Percentiles rank a stretch among this genome's conserved stretches.
These are phyloP conservation scores for Heliothis subflexa DNA, from an alignment of 1,140 invertebrate species.

Conservation along the genomic window DNA sequence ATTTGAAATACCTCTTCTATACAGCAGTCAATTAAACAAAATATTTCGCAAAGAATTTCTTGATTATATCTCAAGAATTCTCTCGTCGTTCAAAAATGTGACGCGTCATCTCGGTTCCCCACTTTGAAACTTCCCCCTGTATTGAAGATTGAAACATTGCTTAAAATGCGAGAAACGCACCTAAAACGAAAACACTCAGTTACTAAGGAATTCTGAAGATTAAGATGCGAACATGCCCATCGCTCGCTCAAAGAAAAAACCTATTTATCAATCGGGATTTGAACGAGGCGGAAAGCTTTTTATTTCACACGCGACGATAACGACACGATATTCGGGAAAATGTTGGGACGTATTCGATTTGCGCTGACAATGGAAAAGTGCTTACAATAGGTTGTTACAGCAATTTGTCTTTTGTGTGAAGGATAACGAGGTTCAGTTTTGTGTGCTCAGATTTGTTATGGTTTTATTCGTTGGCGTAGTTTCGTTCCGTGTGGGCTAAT, in stretches of 20 bases:
- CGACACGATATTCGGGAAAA: constrained; percentile 22
- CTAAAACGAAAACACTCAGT: constrained; percentile 14
- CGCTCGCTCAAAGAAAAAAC: constrained; percentile 43
- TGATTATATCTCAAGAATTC: background rate
- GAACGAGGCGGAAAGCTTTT: constrained; percentile 18
- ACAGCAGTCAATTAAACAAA: constrained; percentile 1
- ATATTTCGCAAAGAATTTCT: background rate
- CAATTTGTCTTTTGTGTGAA: constrained; percentile 9
- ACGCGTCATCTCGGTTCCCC: background rate
- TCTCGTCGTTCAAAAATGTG: background rate
- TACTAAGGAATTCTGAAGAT: constrained; percentile 33
- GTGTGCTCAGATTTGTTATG: background rate
- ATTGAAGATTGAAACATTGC: background rate
- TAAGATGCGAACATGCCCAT: constrained; percentile 38
- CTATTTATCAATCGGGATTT: constrained; percentile 50
- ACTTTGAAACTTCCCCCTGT: background rate
- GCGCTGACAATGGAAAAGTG: constrained; percentile 20
- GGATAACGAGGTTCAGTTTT: background rate
- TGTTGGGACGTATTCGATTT: constrained; percentile 25
- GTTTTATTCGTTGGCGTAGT: too few species aligned
- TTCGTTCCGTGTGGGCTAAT: background rate
- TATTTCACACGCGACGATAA: constrained; percentile 38
- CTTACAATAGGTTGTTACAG: background rate
- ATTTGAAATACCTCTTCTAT: background rate
- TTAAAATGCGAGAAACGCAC: background rate